phyloP scores from a whole-genome alignment of 2,113 vertebrate genomes.

The Herpetotheres cachinnans region DNA sequence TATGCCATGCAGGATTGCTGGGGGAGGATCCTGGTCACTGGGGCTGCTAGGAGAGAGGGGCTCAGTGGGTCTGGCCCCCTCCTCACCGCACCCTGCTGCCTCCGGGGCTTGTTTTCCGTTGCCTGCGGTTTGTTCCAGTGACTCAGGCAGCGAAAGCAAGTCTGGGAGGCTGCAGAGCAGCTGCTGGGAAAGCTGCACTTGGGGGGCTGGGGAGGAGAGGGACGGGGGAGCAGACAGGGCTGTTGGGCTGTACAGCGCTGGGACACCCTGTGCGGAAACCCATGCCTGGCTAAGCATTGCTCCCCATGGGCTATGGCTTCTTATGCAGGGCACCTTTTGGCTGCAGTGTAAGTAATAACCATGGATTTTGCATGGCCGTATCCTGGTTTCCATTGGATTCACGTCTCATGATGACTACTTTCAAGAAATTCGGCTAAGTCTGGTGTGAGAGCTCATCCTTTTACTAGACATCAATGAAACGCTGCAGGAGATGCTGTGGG shows the following conservation, averaged over 20 bases:
- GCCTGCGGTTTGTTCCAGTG: slow-evolving; percentile 81
- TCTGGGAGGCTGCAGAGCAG: slow-evolving; percentile 77
- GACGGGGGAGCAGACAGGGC: neutral
- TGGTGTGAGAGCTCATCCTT: neutral
- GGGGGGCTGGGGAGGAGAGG: neutral
- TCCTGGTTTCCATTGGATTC: neutral
- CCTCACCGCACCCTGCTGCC: neutral
- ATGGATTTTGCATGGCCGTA: neutral
- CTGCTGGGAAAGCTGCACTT: neutral
- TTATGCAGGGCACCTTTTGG: neutral
- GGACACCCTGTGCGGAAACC: too few relatives aligned
- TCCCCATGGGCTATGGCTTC: neutral
- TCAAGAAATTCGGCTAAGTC: neutral
- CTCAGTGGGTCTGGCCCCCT: neutral
- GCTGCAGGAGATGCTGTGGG: neutral
- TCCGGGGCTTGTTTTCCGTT: slow-evolving; percentile 94
- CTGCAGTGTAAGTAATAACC: neutral
- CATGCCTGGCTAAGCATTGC: accelerated
- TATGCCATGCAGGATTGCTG: neutral
- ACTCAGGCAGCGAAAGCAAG: slow-evolving; percentile 99
- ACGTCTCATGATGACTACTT: neutral
- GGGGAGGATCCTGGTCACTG: neutral
- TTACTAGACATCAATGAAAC: neutral
- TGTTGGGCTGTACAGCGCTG: too few relatives aligned
- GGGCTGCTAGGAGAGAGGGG: neutral